Evolutionary conservation across 2,888 invertebrate species (phyloP).

Genomic region (Encarsia formosa): DNA sequence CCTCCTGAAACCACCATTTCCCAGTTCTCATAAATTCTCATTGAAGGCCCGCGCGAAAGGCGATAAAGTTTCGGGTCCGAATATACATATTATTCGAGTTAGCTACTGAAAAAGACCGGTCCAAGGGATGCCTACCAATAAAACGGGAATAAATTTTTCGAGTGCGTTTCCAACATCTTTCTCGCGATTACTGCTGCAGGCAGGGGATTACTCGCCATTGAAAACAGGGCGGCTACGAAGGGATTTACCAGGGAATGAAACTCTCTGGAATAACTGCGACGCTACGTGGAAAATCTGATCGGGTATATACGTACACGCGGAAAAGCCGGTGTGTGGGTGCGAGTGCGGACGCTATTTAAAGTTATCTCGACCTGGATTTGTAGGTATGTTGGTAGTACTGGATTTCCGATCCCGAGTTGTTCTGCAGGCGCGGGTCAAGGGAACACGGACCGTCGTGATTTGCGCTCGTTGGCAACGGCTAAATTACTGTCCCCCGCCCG

Average conservation of each 20-base stretch:
- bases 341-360: conserved; percentile 15
- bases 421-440: conserved; percentile 7
- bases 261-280: no score
- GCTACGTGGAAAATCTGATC: no score
- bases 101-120: no score
- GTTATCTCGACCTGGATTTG: conserved; percentile 18
- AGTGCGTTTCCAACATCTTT: background rate
- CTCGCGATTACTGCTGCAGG: conserved; percentile 1
- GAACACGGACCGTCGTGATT: background rate
- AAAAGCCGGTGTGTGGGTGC: no score
- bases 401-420: conserved; percentile 15
- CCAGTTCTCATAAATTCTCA: no score
- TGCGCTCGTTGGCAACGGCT: background rate
- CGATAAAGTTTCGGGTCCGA: no score
- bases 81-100: no score
- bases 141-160: conserved; percentile 41
- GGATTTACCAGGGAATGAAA: conserved; percentile 24
- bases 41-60: no score
- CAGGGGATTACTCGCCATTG: conserved; percentile 21
- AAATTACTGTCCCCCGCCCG: no score
- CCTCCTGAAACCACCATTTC: no score
- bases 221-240: conserved; percentile 8
- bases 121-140: no score
- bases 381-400: background rate
- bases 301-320: no score